phyloP scores from a whole-genome alignment of 2,888 invertebrate species.

The Mesoligia furuncula region DNA sequence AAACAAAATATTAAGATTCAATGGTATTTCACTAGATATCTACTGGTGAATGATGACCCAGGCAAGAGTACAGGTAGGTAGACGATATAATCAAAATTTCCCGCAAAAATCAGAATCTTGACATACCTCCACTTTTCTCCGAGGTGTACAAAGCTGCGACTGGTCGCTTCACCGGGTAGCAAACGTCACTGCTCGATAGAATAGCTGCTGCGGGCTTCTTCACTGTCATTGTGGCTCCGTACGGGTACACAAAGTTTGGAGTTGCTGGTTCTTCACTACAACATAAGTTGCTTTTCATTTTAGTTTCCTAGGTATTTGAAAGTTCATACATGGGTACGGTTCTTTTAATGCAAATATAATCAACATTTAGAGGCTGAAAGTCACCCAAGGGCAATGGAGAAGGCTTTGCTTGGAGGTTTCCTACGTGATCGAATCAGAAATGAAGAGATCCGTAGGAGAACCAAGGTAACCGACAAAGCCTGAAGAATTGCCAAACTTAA shows the following conservation, averaged over 20 bases:
- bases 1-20: background rate
- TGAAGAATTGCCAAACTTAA: background rate
- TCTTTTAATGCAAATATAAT: background rate
- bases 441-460: background rate
- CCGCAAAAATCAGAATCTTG: background rate
- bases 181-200: conserved; percentile 97
- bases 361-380: background rate
- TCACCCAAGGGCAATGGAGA: background rate
- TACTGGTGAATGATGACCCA: background rate
- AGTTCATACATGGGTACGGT: background rate
- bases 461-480: background rate
- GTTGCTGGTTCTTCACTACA: conserved; percentile 86
- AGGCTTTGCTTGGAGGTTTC: background rate
- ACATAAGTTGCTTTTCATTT: background rate
- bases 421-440: background rate
- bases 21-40: background rate
- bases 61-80: background rate
- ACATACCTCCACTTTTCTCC: conserved; percentile 86
- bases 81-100: background rate
- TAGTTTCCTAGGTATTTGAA: background rate
- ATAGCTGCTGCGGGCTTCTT: conserved; percentile 96
- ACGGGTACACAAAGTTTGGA: conserved; percentile 97
- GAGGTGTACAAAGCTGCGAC: conserved; percentile 94
- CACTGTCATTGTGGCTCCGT: conserved; percentile 98
- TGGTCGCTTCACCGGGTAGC: conserved; percentile 98